phyloP scores from a whole-genome alignment of 2,113 vertebrate species.

The Caretta caretta region DNA sequence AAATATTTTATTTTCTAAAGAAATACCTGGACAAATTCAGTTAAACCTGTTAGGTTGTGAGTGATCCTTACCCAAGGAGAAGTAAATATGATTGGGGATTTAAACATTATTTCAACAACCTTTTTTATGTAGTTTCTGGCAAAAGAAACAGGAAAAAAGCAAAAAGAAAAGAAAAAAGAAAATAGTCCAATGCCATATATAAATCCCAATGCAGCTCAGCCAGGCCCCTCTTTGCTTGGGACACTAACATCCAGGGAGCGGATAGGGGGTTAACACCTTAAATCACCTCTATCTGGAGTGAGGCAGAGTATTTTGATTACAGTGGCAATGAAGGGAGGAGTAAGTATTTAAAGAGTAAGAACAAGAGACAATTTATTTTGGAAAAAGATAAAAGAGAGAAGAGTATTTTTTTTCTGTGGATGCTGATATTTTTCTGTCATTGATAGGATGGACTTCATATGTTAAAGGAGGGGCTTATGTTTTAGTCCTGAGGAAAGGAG shows the following conservation, averaged over 20 bases:
- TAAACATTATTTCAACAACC: not conserved
- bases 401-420: not conserved
- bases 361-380: not conserved
- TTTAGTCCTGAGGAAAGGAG: not conserved
- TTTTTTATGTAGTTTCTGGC: not conserved
- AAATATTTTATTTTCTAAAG: slow-evolving; percentile 26
- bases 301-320: not conserved
- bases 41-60: not conserved
- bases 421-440: not conserved
- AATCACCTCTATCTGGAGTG: not conserved
- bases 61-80: not conserved
- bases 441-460: not conserved
- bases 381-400: not conserved
- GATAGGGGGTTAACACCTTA: not conserved
- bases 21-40: slow-evolving; percentile 14
- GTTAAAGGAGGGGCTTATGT: not conserved
- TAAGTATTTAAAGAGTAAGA: not conserved
- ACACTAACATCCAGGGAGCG: not conserved
- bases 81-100: not conserved
- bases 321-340: not conserved
- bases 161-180: not conserved
- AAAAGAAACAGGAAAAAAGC: not conserved
- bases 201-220: not conserved
- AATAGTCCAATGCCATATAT: not conserved
- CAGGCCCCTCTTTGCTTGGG: not conserved